Evolutionary conservation across 1,140 invertebrate species (phyloP).

Genomic region (Lamellibrachia luymesi): DNA sequence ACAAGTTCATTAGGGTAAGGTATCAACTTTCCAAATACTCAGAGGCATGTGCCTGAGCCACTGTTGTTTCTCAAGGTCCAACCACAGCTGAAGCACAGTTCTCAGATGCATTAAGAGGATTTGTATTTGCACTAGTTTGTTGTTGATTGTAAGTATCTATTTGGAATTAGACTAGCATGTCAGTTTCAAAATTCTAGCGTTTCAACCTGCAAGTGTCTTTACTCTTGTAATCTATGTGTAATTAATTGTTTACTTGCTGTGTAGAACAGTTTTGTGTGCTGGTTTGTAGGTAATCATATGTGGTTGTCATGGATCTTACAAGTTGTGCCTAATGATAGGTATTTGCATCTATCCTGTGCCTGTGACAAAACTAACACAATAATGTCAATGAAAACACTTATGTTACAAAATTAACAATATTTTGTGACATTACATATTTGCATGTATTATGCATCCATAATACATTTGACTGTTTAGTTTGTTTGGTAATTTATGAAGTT

Average conservation of each 20-base stretch:
- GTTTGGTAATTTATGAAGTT: background rate
- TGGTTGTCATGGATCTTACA: background rate
- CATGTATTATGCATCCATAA: too few species aligned
- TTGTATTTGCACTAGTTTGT: background rate
- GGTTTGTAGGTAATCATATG: background rate
- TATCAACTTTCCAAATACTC: background rate
- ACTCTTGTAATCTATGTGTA: background rate
- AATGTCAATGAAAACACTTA: too few species aligned
- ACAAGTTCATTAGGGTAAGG: background rate
- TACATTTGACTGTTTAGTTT: too few species aligned
- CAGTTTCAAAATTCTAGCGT: background rate
- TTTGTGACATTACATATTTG: background rate
- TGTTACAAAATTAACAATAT: too few species aligned
- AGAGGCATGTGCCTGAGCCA: background rate
- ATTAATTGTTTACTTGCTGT: background rate
- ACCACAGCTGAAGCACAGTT: background rate
- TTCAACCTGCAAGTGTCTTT: background rate
- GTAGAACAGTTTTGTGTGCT: background rate
- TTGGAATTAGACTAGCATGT: background rate
- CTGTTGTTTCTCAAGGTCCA: background rate
- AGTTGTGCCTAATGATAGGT: background rate
- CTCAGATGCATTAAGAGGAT: background rate
- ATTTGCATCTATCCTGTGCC: background rate
- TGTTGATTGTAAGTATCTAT: background rate
- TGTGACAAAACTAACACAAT: background rate